Conservation (phyloP, 1,140 invertebrate genomes). For the Drosophila tani region DNA sequence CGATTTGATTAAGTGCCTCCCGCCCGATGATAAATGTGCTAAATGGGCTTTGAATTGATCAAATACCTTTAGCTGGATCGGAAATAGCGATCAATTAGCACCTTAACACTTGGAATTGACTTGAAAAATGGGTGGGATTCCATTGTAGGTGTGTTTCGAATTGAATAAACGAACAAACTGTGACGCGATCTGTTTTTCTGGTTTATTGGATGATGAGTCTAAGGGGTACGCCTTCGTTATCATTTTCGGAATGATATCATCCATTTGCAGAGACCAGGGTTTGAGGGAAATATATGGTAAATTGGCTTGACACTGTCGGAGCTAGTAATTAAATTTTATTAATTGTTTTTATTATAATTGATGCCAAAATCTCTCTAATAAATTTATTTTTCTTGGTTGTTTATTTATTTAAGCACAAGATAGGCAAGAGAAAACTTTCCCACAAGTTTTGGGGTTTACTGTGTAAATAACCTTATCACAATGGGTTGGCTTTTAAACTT, state of each 20-base stretch:
- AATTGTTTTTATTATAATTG: constrained; percentile 9
- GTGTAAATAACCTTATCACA: background rate
- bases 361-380: background rate
- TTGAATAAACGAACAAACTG: constrained; percentile 18
- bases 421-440: background rate
- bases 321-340: constrained; percentile 22
- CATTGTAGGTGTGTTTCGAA: background rate
- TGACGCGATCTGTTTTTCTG: constrained; percentile 36
- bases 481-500: background rate
- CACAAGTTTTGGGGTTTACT: background rate
- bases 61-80: constrained; percentile 18
- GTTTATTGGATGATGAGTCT: constrained; percentile 40
- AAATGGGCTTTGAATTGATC: constrained; percentile 24
- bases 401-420: constrained; percentile 1
- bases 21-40: constrained; percentile 27
- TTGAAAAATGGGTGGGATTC: constrained; percentile 9
- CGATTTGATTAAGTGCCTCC: constrained; percentile 24
- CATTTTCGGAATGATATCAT: constrained; percentile 59
- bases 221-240: constrained; percentile 28
- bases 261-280: constrained; percentile 1
- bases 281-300: constrained; percentile 1
- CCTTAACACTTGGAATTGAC: constrained; percentile 10
- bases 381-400: too few relatives aligned
- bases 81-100: constrained; percentile 39
- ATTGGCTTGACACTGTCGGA: constrained; percentile 17